These are phyloP conservation scores for Drosophila meridionalis DNA, from an alignment of 2,888 invertebrate species.

Conservation along the genomic window DNA sequence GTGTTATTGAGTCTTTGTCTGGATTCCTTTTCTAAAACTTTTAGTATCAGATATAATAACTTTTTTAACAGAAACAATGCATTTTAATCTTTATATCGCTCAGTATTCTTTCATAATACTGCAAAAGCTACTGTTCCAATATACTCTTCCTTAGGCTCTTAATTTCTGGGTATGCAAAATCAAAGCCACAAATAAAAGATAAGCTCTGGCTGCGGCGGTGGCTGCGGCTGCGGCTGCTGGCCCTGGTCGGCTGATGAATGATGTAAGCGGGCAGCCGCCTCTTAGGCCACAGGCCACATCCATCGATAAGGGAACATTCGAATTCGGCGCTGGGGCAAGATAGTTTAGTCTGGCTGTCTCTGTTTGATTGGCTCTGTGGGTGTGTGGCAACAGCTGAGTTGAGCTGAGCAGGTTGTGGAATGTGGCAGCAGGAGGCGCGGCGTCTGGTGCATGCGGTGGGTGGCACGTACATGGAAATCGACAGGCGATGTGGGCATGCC, in stretches of 20 bases:
- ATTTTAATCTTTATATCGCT: background rate
- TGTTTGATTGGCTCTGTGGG: background rate
- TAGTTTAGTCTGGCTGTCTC: background rate
- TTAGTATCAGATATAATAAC: background rate
- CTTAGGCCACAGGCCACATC: constrained; percentile 23
- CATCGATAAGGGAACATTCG: constrained; percentile 31
- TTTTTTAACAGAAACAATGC: too few relatives aligned
- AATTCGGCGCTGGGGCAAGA: background rate
- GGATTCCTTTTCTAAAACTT: background rate
- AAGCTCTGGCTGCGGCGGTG: constrained; percentile 8
- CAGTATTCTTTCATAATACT: background rate
- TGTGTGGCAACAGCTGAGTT: constrained; percentile 5
- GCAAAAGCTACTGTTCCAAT: too few relatives aligned
- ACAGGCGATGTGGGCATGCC: constrained; percentile 34
- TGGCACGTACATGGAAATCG: constrained; percentile 59
- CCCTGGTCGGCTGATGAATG: constrained; percentile 15
- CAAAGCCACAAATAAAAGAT: constrained; percentile 19
- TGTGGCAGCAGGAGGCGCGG: constrained; percentile 37
- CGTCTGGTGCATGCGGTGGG: constrained; percentile 53
- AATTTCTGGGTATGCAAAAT: constrained; percentile 17
- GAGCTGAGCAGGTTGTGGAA: background rate
- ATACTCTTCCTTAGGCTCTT: background rate
- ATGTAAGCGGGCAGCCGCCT: constrained; percentile 28
- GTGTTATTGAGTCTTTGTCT: background rate
- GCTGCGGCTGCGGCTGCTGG: background rate